These are phyloP conservation scores for Pelecanus crispus DNA, from an alignment of 2,113 vertebrate genomes.

Conservation along the genomic window DNA sequence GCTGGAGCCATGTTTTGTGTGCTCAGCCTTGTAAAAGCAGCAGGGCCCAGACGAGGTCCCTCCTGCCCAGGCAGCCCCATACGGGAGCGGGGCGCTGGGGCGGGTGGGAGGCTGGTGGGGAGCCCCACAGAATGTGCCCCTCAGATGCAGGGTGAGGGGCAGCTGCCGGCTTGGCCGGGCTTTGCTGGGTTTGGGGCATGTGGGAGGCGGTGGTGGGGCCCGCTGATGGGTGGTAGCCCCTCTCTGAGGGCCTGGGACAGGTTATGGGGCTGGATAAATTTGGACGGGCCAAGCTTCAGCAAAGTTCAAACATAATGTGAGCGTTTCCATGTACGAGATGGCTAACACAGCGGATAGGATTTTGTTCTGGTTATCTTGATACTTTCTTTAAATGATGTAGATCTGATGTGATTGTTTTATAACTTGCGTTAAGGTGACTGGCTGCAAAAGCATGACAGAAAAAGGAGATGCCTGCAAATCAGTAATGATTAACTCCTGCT, in stretches of 20 bases:
- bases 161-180: background rate
- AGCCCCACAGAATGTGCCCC: background rate
- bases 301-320: background rate
- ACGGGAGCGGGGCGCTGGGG: background rate
- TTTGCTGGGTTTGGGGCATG: fast-evolving
- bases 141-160: background rate
- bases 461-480: background rate
- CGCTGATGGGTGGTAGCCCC: fast-evolving
- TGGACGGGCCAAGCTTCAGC: background rate
- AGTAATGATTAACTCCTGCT: background rate
- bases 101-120: fast-evolving
- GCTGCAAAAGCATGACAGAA: background rate
- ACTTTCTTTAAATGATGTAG: background rate
- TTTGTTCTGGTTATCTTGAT: background rate
- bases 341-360: background rate
- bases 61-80: background rate
- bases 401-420: fast-evolving
- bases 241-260: background rate
- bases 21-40: background rate
- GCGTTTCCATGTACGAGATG: fast-evolving
- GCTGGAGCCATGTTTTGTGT: background rate
- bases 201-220: fast-evolving
- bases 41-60: background rate
- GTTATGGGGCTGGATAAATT: background rate
- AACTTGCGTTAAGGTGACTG: background rate